These are phyloP conservation scores for Candidula unifasciata DNA, from an alignment of 2,888 invertebrate species.

Conservation along the genomic window DNA sequence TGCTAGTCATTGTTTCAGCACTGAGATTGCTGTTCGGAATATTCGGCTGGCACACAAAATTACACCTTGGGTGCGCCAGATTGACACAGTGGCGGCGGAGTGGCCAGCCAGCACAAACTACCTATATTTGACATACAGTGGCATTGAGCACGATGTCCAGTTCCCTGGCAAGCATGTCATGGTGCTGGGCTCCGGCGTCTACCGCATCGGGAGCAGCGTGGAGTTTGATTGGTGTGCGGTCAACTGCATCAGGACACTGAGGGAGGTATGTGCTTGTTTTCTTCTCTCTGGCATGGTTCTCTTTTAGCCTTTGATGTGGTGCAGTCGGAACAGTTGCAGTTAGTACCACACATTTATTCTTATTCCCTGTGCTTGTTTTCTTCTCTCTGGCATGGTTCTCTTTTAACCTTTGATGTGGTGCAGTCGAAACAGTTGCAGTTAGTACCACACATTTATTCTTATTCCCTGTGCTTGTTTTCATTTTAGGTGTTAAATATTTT, in stretches of 20 bases:
- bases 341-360: too few relatives aligned
- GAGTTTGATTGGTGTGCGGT: conserved; percentile 99
- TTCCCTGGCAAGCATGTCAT: conserved; percentile 78
- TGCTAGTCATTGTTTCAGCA: conserved; percentile 81
- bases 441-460: too few relatives aligned
- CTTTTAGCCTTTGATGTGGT: too few relatives aligned
- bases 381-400: not conserved
- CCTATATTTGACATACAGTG: conserved; percentile 98
- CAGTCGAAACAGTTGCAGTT: too few relatives aligned
- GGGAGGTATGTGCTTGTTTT: conserved; percentile 80
- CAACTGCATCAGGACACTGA: conserved; percentile 93
- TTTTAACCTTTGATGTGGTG: too few relatives aligned
- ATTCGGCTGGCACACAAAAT: conserved; percentile 67
- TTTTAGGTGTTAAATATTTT: too few relatives aligned
- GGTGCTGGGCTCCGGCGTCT: conserved; percentile 86
- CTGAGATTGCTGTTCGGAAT: conserved; percentile 83
- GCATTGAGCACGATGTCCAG: conserved; percentile 77
- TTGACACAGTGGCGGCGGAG: conserved; percentile 99
- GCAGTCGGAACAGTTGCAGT: too few relatives aligned
- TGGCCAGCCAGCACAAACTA: conserved; percentile 99
- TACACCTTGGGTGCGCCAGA: conserved; percentile 88
- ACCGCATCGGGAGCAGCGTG: conserved; percentile 87
- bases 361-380: conserved; percentile 20
- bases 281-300: not conserved
- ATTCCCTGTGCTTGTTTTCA: conserved; percentile 20